phyloP scores from a whole-genome alignment of 2,113 vertebrate genomes.

The Pterocles gutturalis region DNA sequence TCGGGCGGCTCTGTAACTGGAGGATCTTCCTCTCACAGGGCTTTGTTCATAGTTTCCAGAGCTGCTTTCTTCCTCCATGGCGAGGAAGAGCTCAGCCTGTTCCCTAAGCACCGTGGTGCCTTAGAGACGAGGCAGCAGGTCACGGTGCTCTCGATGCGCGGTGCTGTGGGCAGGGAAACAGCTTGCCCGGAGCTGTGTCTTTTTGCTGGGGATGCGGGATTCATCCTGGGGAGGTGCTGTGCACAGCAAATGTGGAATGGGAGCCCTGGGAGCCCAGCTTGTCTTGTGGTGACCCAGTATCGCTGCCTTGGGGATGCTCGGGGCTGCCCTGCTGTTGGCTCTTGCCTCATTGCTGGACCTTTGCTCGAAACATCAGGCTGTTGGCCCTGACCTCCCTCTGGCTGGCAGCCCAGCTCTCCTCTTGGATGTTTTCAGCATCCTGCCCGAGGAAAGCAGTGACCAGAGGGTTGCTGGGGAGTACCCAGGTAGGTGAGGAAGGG shows the following conservation, averaged over 20 bases:
- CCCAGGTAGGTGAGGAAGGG: neutral
- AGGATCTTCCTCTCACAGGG: neutral
- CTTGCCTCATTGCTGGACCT: neutral
- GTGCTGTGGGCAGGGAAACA: neutral
- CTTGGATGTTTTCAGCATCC: neutral
- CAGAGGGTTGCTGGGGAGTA: neutral
- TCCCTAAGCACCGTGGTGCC: neutral
- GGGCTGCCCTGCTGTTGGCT: neutral
- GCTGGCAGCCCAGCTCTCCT: neutral
- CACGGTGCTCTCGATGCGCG: rapidly evolving
- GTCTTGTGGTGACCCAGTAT: neutral
- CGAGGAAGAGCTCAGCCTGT: neutral
- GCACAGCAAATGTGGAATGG: rapidly evolving
- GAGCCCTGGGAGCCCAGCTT: neutral
- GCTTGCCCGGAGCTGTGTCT: rapidly evolving
- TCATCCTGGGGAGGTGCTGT: neutral
- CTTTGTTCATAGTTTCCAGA: neutral
- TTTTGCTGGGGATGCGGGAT: neutral
- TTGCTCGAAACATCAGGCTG: neutral
- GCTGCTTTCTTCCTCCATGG: neutral
- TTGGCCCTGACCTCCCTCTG: neutral
- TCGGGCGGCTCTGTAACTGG: neutral
- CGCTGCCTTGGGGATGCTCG: rapidly evolving
- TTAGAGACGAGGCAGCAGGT: rapidly evolving
- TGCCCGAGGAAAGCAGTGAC: neutral